A percentile compares a stretch with the other conserved stretches of the same genome.
Evolutionary conservation across 2,797 vertebrate species (phyloP).

Genomic region (Xenopus petersii): DNA sequence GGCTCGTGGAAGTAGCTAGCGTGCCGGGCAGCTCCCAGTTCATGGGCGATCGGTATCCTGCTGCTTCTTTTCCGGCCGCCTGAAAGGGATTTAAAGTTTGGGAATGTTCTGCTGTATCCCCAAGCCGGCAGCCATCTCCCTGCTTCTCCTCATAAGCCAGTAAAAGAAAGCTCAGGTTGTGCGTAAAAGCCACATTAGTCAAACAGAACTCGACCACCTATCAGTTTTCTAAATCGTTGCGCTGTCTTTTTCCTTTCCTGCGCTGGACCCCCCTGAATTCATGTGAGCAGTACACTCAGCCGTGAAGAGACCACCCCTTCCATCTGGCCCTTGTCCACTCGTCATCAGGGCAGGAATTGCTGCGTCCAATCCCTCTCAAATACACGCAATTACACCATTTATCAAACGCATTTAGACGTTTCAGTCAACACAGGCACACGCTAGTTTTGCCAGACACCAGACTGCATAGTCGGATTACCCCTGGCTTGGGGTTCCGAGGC

Average conservation of each 20-base stretch:
- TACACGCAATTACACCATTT: slow-evolving; percentile 65
- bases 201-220: slow-evolving; percentile 67
- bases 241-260: slow-evolving; percentile 52
- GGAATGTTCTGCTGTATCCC: slow-evolving; percentile 54
- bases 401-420: slow-evolving; percentile 66
- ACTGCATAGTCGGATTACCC: slow-evolving; percentile 55
- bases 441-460: slow-evolving; percentile 60
- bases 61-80: neutral
- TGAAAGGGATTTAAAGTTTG: slow-evolving; percentile 56
- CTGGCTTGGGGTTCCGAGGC: slow-evolving; percentile 1
- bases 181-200: slow-evolving; percentile 55
- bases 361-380: slow-evolving; percentile 53
- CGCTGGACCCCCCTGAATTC: slow-evolving; percentile 54
- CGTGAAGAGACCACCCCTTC: slow-evolving; percentile 55
- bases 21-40: neutral
- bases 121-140: slow-evolving; percentile 66
- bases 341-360: slow-evolving; percentile 64
- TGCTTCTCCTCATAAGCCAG: slow-evolving; percentile 38
- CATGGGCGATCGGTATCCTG: neutral
- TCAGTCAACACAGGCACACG: slow-evolving; percentile 73
- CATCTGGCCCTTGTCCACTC: slow-evolving; percentile 70
- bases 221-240: slow-evolving; percentile 64
- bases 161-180: slow-evolving; percentile 53
- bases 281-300: slow-evolving; percentile 27
- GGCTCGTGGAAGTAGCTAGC: neutral